Percentiles rank a stretch among this genome's conserved stretches.
phyloP scores from a whole-genome alignment of 2,113 vertebrate genomes.

The Ptilonorhynchus violaceus region DNA sequence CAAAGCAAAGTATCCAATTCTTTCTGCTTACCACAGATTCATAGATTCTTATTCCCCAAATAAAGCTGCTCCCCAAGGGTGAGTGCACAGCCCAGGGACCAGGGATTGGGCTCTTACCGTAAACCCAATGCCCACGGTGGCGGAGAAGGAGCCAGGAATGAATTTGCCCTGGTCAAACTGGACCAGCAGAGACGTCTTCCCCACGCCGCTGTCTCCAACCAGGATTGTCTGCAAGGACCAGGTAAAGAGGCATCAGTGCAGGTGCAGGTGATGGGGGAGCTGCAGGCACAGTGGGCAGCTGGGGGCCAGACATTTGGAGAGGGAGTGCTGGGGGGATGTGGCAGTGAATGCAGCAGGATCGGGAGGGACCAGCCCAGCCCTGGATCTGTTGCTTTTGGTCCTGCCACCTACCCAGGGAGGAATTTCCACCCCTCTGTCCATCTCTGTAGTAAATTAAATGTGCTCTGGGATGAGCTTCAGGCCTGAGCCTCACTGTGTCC shows the following conservation, averaged over 20 bases:
- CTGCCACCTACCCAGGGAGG: background rate
- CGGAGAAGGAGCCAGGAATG: slow-evolving; percentile 89
- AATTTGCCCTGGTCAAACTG: slow-evolving; percentile 96
- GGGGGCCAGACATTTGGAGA: fast-evolving
- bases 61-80: background rate
- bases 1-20: background rate
- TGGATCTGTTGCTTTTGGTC: background rate
- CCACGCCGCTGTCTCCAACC: slow-evolving; percentile 89
- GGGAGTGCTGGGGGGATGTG: background rate
- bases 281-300: fast-evolving
- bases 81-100: background rate
- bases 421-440: background rate
- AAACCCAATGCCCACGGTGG: slow-evolving; percentile 91
- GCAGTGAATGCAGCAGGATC: background rate
- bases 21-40: background rate
- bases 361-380: background rate
- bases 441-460: background rate
- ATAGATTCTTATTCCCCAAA: background rate
- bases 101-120: slow-evolving; percentile 76
- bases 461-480: background rate
- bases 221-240: slow-evolving; percentile 83
- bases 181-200: slow-evolving; percentile 89
- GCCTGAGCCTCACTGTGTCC: background rate
- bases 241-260: background rate
- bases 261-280: background rate